Percentiles rank a stretch among this genome's conserved stretches.
Conservation (phyloP, 2,113 vertebrate genomes). For the Pachypanchax playfairii region DNA sequence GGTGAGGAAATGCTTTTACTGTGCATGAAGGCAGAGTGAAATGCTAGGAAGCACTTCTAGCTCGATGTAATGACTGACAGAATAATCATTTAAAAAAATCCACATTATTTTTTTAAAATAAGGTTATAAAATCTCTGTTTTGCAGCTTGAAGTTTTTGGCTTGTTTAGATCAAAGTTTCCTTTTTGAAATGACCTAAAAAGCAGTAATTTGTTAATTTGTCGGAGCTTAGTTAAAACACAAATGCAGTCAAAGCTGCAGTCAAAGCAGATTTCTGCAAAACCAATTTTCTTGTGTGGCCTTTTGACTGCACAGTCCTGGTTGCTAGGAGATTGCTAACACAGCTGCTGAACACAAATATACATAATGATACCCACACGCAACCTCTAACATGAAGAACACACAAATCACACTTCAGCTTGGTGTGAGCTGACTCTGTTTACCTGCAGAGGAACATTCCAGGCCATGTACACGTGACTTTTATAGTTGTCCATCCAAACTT, state of each 20-base stretch:
- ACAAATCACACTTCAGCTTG: neutral
- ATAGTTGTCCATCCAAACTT: constrained; percentile 98
- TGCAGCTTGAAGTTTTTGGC: neutral
- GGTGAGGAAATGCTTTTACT: no score
- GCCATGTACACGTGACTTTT: constrained; percentile 97
- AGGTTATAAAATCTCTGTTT: neutral
- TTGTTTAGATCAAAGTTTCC: no score
- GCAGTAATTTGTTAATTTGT: no score
- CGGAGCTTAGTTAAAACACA: no score
- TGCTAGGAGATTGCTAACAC: constrained; percentile 18
- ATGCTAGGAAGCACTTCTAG: no score
- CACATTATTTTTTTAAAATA: neutral
- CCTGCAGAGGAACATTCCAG: constrained; percentile 94
- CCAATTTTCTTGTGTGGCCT: neutral
- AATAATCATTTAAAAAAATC: no score
- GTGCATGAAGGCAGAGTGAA: no score
- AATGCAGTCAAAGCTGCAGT: neutral
- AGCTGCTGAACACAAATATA: neutral
- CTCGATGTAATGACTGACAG: no score
- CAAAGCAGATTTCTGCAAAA: neutral
- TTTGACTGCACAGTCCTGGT: neutral
- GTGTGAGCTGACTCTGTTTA: constrained; percentile 41
- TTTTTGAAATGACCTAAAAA: no score
- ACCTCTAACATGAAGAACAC: neutral
- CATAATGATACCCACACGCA: constrained; percentile 2